A percentile compares a stretch with the other conserved stretches of the same genome.
These are phyloP conservation scores for Drosophila birchii DNA, from an alignment of 2,888 invertebrate species.

Conservation along the genomic window DNA sequence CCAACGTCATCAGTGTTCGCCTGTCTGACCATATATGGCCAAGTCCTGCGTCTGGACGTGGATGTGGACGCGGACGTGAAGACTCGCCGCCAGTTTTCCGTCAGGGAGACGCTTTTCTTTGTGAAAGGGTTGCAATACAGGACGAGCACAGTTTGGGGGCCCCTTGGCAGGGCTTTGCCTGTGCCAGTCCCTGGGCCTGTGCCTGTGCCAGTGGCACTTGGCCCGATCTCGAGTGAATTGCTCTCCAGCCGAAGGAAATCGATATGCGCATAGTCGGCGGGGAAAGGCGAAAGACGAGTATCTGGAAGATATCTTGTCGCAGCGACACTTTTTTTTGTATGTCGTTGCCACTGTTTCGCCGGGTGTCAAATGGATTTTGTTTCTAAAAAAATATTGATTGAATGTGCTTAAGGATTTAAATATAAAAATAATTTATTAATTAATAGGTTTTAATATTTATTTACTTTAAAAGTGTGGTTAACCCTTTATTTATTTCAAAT, in stretches of 20 bases:
- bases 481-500: not conserved
- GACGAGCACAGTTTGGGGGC: slow-evolving; percentile 59
- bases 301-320: slow-evolving; percentile 39
- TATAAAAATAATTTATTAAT: not conserved
- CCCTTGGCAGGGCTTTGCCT: slow-evolving; percentile 47
- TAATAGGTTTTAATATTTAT: not conserved
- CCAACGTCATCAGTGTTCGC: slow-evolving; percentile 53
- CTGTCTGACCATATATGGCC: slow-evolving; percentile 56
- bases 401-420: not conserved
- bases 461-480: not conserved
- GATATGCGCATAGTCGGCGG: slow-evolving; percentile 65
- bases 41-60: slow-evolving; percentile 61
- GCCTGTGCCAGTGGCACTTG: slow-evolving; percentile 61
- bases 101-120: slow-evolving; percentile 70
- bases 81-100: slow-evolving; percentile 58
- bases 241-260: slow-evolving; percentile 59
- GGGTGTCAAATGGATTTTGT: slow-evolving; percentile 5
- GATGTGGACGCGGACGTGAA: slow-evolving; percentile 32
- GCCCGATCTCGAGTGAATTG: slow-evolving; percentile 78
- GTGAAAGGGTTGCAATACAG: slow-evolving; percentile 50
- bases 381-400: not conserved
- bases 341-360: not conserved
- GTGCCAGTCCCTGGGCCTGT: slow-evolving; percentile 17
- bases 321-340: slow-evolving; percentile 9
- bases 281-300: slow-evolving; percentile 40